Evolutionary conservation across 2,113 vertebrate species (phyloP), one percentile per base, ranked within the genome.

Genomic region (Caretta caretta): DNA sequence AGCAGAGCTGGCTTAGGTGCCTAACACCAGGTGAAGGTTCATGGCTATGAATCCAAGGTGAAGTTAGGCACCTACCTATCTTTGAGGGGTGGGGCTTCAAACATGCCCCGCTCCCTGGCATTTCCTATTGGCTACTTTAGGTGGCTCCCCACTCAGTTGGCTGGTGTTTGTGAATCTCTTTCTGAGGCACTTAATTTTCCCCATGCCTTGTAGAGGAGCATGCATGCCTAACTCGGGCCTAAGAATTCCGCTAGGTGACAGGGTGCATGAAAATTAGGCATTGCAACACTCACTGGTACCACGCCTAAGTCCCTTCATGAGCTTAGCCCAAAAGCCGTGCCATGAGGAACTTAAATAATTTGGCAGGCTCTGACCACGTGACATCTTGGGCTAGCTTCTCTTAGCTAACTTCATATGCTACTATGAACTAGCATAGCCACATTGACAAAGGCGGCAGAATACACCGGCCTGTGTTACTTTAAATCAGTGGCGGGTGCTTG

Each of bases 401-500:
- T 86, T 80, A 42, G 42, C 42, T 42, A 42, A 42, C 42, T 42
- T 42, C 42, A 42, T 42, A 42, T 42, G 42, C 78, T 51, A 3
- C 8, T 83, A 14, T 25, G 76, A 1, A 51, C 0, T 0, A 1
- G 38, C 29, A 57, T 6, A 38, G 12, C 48, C 17, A 59, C 10
- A 8, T 16, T 42, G 79, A 35, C 17, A 76, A 90, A 93, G 0
- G 0, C 2, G 13, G 51, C 31, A 84, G 3, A 38, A 49, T 49
- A 42, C 2, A 3, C 79, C 65, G 46, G 75, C 86, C 89, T 42
- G 24, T 12, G 49, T 17, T 46, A 57, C n/a, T 91, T 90, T 19
- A 8, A 14, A 81, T 90, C 56, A 83, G 22, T 7, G 83, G 80
- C 83, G 80, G 1, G 54, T 87, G 81, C 31, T 42, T 79, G 20